phyloP scores from a whole-genome alignment of 2,888 invertebrate genomes.

The Trissoscelio sp. region DNA sequence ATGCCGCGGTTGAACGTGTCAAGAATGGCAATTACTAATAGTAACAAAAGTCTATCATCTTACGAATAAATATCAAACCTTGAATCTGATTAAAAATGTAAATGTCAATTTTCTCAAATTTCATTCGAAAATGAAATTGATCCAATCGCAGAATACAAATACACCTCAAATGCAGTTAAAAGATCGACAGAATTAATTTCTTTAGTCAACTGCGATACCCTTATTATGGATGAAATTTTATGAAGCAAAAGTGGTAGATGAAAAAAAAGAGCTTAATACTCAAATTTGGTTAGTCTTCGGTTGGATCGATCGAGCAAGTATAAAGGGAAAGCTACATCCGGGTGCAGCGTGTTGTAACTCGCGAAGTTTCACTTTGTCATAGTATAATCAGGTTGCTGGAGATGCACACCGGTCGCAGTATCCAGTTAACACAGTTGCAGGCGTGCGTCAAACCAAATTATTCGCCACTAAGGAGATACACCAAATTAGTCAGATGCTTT shows the following conservation, averaged over 20 bases:
- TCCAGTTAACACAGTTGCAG: constrained; percentile 64
- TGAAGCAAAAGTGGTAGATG: constrained; percentile 2
- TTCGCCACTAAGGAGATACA: constrained; percentile 45
- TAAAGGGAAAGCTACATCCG: constrained; percentile 62
- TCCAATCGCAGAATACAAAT: neutral
- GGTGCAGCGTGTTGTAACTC: constrained; percentile 63
- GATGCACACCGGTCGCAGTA: constrained; percentile 53
- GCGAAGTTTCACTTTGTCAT: constrained; percentile 68
- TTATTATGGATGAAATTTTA: neutral
- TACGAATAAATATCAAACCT: constrained; percentile 8
- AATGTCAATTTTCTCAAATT: constrained; percentile 8
- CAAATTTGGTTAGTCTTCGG: constrained; percentile 57
- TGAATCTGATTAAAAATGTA: constrained; percentile 15
- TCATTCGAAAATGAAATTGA: constrained; percentile 1
- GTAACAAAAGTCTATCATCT: constrained; percentile 29
- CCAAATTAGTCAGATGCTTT: constrained; percentile 43
- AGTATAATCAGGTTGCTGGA: constrained; percentile 63
- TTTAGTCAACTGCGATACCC: neutral
- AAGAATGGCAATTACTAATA: constrained; percentile 20
- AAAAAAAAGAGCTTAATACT: constrained; percentile 29
- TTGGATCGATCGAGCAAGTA: constrained; percentile 69
- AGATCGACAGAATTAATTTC: neutral
- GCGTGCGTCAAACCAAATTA: constrained; percentile 54
- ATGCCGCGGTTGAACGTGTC: constrained; percentile 17
- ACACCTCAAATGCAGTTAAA: neutral